Evolutionary conservation across 2,113 vertebrate species (phyloP).

Genomic region (Chunga burmeisteri): DNA sequence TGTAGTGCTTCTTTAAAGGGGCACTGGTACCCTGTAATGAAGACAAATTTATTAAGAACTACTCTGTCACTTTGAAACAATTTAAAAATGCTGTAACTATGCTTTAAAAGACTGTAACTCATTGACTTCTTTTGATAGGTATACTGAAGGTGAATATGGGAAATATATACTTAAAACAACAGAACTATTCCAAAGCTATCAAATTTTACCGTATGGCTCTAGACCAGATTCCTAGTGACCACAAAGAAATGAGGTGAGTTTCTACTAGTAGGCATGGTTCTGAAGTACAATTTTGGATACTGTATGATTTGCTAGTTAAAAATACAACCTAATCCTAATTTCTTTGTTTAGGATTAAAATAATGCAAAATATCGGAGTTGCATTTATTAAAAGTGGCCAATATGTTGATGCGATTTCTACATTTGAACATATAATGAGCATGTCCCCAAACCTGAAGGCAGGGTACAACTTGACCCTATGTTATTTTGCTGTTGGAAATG

Average conservation of each 20-base stretch:
- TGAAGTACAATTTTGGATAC: not conserved
- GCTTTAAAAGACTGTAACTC: not conserved
- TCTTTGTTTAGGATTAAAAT: constrained; percentile 88
- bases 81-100: not conserved
- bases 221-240: constrained; percentile 90
- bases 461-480: constrained; percentile 93
- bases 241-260: constrained; percentile 89
- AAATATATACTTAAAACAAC: constrained; percentile 96
- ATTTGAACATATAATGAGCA: constrained; percentile 93
- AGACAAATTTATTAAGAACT: not conserved
- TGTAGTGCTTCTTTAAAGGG: not conserved
- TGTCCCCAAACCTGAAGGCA: constrained; percentile 88
- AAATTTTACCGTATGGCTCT: constrained; percentile 98
- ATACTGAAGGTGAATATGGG: constrained; percentile 95
- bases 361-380: constrained; percentile 96
- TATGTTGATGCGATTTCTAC: constrained; percentile 91
- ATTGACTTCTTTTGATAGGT: constrained; percentile 74
- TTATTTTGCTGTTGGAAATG: constrained; percentile 89
- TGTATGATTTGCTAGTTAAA: not conserved
- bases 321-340: not conserved
- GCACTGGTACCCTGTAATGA: not conserved
- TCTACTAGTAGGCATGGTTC: not conserved
- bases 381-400: constrained; percentile 90
- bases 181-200: constrained; percentile 93
- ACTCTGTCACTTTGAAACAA: not conserved